phyloP scores from a whole-genome alignment of 2,888 invertebrate species.

The Ophion costatus region DNA sequence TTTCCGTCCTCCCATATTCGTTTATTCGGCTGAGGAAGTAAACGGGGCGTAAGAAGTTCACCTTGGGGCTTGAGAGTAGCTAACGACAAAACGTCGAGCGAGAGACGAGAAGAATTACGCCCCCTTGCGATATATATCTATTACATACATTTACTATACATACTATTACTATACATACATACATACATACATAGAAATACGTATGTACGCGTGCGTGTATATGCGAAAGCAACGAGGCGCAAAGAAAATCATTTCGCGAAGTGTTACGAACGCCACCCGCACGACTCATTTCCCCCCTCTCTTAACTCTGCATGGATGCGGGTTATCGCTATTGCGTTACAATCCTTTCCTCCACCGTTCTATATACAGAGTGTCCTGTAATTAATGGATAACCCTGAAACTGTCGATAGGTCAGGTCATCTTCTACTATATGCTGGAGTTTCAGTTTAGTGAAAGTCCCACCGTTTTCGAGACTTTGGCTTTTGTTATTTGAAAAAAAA shows the following conservation, averaged over 20 bases:
- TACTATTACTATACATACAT: no score
- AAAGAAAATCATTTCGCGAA: slow-evolving; percentile 50
- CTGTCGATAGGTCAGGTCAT: no score
- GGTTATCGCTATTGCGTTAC: slow-evolving; percentile 57
- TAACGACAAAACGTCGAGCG: not conserved
- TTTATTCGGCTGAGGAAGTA: not conserved
- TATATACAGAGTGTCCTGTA: no score
- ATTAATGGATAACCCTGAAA: no score
- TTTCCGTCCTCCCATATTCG: not conserved
- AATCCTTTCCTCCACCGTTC: not conserved
- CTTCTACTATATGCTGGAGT: no score
- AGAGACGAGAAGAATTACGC: not conserved
- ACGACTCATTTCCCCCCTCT: slow-evolving; percentile 16
- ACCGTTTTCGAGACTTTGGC: no score
- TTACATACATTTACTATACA: no score
- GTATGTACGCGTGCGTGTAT: not conserved
- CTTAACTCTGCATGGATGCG: slow-evolving; percentile 56
- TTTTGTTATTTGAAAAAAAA: no score
- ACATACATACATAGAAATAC: not conserved
- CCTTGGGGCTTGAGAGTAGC: not conserved
- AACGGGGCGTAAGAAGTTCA: slow-evolving; percentile 4
- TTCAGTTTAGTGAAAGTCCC: no score
- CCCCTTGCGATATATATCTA: not conserved
- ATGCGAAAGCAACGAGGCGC: slow-evolving; percentile 42
- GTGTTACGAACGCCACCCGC: slow-evolving; percentile 25